phyloP scores from a whole-genome alignment of 2,797 vertebrate species.

The Remorina albescens region DNA sequence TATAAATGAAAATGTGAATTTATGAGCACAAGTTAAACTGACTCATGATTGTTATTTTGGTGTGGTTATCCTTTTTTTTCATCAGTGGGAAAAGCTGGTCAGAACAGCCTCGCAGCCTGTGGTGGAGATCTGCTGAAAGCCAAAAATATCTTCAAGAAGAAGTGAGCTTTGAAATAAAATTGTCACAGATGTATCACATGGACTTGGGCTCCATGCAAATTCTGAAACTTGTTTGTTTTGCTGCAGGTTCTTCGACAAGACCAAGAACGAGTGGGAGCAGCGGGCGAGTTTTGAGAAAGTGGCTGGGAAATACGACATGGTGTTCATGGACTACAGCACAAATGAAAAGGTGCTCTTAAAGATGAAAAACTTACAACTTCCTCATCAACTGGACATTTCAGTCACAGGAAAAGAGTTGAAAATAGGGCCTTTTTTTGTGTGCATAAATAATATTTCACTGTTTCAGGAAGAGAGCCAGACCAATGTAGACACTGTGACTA shows the following conservation, averaged over 20 bases:
- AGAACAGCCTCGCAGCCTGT: slow-evolving; percentile 84
- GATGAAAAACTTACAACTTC: not conserved
- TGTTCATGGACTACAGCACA: slow-evolving; percentile 89
- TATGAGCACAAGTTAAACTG: not conserved
- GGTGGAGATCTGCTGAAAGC: slow-evolving; percentile 87
- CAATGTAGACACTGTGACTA: slow-evolving; percentile 29
- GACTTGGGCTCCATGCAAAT: not conserved
- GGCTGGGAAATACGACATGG: slow-evolving; percentile 91
- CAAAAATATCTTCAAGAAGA: slow-evolving; percentile 90
- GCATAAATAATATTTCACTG: not conserved
- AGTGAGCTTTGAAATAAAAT: slow-evolving; percentile 76
- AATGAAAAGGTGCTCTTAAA: slow-evolving; percentile 62
- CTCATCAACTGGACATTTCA: too few species aligned
- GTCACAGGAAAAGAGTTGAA: not conserved
- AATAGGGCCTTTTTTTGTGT: not conserved
- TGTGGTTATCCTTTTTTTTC: slow-evolving; percentile 4
- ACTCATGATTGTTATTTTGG: not conserved
- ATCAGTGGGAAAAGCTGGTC: slow-evolving; percentile 91
- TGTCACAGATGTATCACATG: not conserved
- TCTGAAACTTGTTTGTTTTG: not conserved
- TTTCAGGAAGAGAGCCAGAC: slow-evolving; percentile 73
- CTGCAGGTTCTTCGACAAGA: slow-evolving; percentile 92
- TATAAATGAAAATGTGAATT: not conserved
- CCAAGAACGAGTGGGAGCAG: slow-evolving; percentile 89
- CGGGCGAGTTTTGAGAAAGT: slow-evolving; percentile 88